Base-by-base conservation (phyloP, 2,888 invertebrate species). In the Epinotia nisella region DNA sequence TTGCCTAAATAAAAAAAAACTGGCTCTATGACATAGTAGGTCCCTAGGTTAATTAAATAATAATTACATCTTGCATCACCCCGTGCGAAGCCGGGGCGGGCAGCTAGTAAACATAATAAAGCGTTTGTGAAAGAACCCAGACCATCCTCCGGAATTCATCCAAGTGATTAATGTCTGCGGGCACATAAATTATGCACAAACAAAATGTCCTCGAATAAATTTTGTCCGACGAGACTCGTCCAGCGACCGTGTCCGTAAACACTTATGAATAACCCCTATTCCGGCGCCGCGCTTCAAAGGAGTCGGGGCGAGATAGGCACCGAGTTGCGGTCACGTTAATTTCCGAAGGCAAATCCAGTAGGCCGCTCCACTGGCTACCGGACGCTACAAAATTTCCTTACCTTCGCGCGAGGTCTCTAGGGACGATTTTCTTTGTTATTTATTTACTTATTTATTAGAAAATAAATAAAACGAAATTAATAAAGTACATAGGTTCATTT, bases 211-310 rank as follows among this genome's bases (percentile, higher is more conserved):
- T 74, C 75, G 77, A 76, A 78, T 76, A 79, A 78, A 79, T 77
- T 76, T 75, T 41, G 66, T 66, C 39, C 70, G 70, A 75, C 77
- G 49, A 79, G 78, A 76, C 76, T 77, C 75, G 72, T 75, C 69
- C 71, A 71, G 76, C 75, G 78, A 76, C 76, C 74, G 77, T 75
- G 78, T 80, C 80, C 80, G 78, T 78, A 74, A 79, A 76, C 76
- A 69, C 68, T 69, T 69, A 69, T 62, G 64, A 73, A 73, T 53
- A 58, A 51, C 51, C 68, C 61, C 72, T 68, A 68, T 68, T 73
- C 15, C 24, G 41, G 39, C 75, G 74, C 76, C 77, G 77, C 77
- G 81, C 82, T 82, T 87, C 86, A 86, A 86, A 86, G 85, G 83
- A 79, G 79, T 78, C 75, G 75, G 75, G 77, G 77, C 70, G 73